phyloP scores from a whole-genome alignment of 35 echinoderm and acorn worm species.

The Stichopus chloronotus region DNA sequence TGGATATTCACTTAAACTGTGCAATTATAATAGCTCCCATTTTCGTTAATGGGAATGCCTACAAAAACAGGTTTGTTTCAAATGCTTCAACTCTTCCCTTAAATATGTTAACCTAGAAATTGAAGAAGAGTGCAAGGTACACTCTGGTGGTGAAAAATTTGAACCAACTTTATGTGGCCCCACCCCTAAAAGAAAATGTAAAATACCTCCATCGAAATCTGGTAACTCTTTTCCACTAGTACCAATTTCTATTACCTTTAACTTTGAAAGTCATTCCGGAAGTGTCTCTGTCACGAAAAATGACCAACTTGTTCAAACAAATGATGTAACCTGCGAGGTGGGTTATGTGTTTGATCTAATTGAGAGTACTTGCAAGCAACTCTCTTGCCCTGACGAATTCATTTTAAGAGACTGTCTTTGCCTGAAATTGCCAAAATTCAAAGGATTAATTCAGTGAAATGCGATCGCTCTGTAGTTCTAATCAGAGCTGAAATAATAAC shows the following conservation, averaged over 20 bases:
- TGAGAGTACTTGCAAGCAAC: background rate
- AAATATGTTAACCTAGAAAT: background rate
- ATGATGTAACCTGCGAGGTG: background rate
- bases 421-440: background rate
- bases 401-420: background rate
- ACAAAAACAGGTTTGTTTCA: background rate
- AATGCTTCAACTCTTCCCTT: background rate
- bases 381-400: background rate
- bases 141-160: background rate
- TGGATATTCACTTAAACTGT: background rate
- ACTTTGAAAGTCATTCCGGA: constrained; percentile 7
- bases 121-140: background rate
- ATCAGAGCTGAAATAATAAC: background rate
- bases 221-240: background rate
- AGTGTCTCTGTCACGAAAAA: background rate
- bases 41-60: background rate
- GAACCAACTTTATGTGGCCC: background rate
- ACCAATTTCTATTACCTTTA: constrained; percentile 22
- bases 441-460: background rate
- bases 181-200: background rate
- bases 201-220: background rate
- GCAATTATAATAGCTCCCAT: background rate
- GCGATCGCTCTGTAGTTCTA: background rate
- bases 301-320: background rate
- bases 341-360: constrained; percentile 30